Conservation (phyloP, 2,888 invertebrate genomes). For the Amaurobius ferox region DNA sequence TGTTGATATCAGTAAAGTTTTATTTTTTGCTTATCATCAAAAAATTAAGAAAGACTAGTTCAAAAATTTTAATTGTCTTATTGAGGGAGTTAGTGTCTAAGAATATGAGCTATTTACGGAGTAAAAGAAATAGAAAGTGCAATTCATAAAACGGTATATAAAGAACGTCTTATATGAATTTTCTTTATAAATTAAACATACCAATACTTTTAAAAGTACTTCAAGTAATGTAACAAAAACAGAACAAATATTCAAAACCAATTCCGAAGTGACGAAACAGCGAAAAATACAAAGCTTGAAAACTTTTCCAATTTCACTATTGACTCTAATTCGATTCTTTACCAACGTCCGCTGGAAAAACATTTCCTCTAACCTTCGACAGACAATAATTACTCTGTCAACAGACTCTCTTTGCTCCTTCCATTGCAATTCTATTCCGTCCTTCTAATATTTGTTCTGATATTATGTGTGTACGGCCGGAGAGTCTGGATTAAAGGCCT, state of each 20-base stretch:
- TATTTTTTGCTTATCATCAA: too few relatives aligned
- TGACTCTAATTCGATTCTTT: constrained; percentile 68
- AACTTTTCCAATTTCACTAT: constrained; percentile 53
- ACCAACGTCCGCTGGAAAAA: constrained; percentile 23
- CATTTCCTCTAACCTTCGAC: constrained; percentile 56
- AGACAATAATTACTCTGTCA: constrained; percentile 71
- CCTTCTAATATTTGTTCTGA: constrained; percentile 58
- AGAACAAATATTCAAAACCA: background rate
- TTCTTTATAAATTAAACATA: too few relatives aligned
- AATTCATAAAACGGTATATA: too few relatives aligned
- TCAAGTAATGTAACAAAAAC: too few relatives aligned
- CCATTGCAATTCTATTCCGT: constrained; percentile 45
- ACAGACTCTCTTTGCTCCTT: constrained; percentile 66
- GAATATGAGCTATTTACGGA: too few relatives aligned
- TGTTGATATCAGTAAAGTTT: too few relatives aligned
- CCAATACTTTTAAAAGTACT: too few relatives aligned
- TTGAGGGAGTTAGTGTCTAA: too few relatives aligned
- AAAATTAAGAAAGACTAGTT: too few relatives aligned
- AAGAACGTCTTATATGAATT: too few relatives aligned
- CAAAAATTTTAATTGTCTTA: too few relatives aligned
- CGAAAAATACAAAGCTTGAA: constrained; percentile 3
- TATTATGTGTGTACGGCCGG: constrained; percentile 52
- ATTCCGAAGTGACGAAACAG: background rate
- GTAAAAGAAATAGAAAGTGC: too few relatives aligned
- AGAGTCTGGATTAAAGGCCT: constrained; percentile 50